Evolutionary conservation across 2,797 vertebrate species (phyloP), one percentile per base, ranked within the genome.

Genomic region (Anguilla anguilla): DNA sequence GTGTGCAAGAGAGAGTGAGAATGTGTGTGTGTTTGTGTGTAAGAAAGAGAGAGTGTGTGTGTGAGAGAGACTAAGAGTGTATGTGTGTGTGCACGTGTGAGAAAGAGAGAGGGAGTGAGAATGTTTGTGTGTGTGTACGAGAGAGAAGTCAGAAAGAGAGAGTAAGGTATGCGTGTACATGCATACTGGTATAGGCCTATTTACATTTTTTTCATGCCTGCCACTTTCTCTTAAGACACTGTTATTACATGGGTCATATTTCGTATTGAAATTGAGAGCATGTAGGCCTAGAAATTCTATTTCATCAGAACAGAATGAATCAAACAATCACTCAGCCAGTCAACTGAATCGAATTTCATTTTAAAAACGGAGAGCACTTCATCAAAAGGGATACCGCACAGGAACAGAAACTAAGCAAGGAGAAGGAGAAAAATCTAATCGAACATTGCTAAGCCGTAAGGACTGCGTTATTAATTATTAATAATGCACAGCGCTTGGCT

Each of bases 211-310:
- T 86, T 46, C 61, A 61, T 61, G 67, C 28, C 67, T n/a, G 46
- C 67, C 55, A 46, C 72, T 64, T 84, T 72, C 88, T 82, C 85
- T 61, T 55, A 82, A 86, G 81, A 86, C 72, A 84, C 59, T 74
- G 28, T 82, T 89, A 84, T 86, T 86, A 86, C 59, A 74, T 69
- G 55, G 81, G 87, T 87, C n/a, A 69, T 11, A 69, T 69, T 69
- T 25, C 64, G 31, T 7, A 69, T n/a, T n/a, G 59, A 64, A 19
- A 64, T 1, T 6, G 6, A 25, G 59, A 64, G 59, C 22, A 64
- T 64, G n/a, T 2, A 51, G 49, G 49, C 49, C 49, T 51, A n/a
- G n/a, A 69, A 11, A 28, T 31, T 11, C 1, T 10, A 77, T 77
- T 77, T 9, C 31, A 3, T 0, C 3, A 5, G 13, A 31, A 15